A percentile compares a stretch with the other conserved stretches of the same genome.
phyloP scores from a whole-genome alignment of 2,113 vertebrate species.

The Manacus vitellinus region DNA sequence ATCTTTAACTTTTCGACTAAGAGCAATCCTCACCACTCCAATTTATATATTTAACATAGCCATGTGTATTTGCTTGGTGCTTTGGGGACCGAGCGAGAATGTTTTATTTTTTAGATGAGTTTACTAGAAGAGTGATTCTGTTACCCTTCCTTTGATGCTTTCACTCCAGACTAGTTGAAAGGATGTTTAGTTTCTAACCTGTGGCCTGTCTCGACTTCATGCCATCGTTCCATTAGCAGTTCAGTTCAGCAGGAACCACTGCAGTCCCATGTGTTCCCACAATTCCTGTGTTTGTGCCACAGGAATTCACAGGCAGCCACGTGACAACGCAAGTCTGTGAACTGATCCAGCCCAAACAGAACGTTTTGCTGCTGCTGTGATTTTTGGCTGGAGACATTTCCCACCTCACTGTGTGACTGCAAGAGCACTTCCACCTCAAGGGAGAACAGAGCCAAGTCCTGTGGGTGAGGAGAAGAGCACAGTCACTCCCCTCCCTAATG shows the following conservation, averaged over 20 bases:
- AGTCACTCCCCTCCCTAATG: background rate
- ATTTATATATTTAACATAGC: background rate
- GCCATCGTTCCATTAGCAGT: rapidly evolving
- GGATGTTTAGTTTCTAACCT: background rate
- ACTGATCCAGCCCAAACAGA: background rate
- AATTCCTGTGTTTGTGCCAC: background rate
- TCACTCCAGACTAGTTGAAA: background rate
- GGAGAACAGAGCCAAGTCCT: background rate
- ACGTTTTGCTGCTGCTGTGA: background rate
- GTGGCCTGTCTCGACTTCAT: background rate
- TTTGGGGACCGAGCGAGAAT: background rate
- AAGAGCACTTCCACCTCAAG: background rate
- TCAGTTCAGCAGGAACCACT: background rate
- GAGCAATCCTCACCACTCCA: background rate
- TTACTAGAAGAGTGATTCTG: background rate
- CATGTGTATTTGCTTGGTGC: background rate
- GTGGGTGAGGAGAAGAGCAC: background rate
- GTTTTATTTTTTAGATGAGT: background rate
- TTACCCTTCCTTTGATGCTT: rapidly evolving
- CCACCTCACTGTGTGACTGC: background rate
- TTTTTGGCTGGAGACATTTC: background rate
- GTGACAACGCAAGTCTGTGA: background rate
- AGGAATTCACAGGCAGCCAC: background rate
- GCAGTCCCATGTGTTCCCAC: background rate
- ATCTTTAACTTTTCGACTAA: background rate